Evolutionary conservation across 2,888 invertebrate genomes (phyloP).

Genomic region (Trichogramma evanescens): DNA sequence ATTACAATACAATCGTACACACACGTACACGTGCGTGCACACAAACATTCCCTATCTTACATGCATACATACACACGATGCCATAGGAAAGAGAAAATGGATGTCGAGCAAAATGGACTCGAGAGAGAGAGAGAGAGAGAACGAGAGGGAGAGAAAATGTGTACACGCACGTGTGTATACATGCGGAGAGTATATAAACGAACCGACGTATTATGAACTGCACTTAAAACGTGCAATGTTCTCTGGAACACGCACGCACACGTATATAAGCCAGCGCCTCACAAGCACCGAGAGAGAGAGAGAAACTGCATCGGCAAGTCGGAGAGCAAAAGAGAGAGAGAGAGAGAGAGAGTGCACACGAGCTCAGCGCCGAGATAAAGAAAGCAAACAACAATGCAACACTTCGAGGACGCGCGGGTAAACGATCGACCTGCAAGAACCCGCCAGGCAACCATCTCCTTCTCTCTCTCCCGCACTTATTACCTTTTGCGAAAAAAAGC

Average conservation of each 20-base stretch:
- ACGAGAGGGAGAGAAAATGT: not conserved
- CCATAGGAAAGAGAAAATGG: constrained; percentile 35
- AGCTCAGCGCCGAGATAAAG: not conserved
- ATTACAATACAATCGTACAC: too few relatives aligned
- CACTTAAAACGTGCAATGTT: too few relatives aligned
- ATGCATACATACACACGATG: too few relatives aligned
- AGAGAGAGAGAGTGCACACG: not conserved
- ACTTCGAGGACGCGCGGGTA: not conserved
- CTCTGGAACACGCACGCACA: too few relatives aligned
- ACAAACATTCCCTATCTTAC: too few relatives aligned
- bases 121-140: constrained; percentile 3
- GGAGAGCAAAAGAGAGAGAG: not conserved
- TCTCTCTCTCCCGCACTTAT: too few relatives aligned
- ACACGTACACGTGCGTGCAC: too few relatives aligned
- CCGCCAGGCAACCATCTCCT: too few relatives aligned
- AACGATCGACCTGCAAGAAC: not conserved
- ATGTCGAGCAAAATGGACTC: constrained; percentile 36
- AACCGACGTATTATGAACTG: too few relatives aligned
- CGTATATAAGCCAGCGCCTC: not conserved
- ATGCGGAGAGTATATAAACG: not conserved
- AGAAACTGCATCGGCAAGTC: not conserved
- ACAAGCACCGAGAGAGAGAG: too few relatives aligned
- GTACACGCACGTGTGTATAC: not conserved
- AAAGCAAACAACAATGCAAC: constrained; percentile 12
- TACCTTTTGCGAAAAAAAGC: too few relatives aligned